A percentile compares a stretch with the other conserved stretches of the same genome.
Evolutionary conservation across 92 coral and sea anemone species (phyloP).

Genomic region (Desmophyllum pertusum): DNA sequence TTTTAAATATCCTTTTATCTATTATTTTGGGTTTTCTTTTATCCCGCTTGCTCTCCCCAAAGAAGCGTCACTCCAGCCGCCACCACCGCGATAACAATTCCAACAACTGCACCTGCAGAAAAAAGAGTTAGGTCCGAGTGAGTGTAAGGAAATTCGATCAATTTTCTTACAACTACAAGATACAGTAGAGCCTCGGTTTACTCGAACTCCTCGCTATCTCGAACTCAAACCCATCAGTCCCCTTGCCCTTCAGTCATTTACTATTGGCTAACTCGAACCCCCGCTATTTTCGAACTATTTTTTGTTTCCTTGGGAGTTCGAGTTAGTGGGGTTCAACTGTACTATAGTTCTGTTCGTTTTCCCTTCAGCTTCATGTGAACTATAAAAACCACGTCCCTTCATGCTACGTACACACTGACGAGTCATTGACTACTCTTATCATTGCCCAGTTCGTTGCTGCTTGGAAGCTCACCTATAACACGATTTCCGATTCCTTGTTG

Average conservation of each 20-base stretch:
- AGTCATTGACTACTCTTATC: too few species aligned
- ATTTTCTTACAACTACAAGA: not conserved
- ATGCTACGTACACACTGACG: too few species aligned
- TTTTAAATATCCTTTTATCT: not conserved
- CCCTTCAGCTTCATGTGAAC: not conserved
- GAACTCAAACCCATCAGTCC: too few species aligned
- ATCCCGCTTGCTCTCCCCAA: conserved; percentile 71
- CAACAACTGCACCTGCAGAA: conserved; percentile 66
- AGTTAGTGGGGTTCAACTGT: too few species aligned
- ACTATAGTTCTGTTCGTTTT: not conserved
- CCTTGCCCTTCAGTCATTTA: too few species aligned
- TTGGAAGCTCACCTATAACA: conserved; percentile 11
- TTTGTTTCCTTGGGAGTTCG: too few species aligned
- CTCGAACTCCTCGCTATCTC: too few species aligned
- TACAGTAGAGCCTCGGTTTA: too few species aligned
- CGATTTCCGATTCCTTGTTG: conserved; percentile 32
- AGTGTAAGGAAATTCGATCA: not conserved
- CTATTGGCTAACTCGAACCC: too few species aligned
- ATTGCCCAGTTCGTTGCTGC: not conserved
- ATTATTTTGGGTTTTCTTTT: conserved; percentile 1
- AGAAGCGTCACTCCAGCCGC: conserved; percentile 78
- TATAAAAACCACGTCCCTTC: too few species aligned
- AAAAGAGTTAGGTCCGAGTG: not conserved
- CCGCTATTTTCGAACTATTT: too few species aligned
- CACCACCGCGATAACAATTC: conserved; percentile 63